Conservation (phyloP, 1,140 invertebrate species). For the Cydia pomonella region DNA sequence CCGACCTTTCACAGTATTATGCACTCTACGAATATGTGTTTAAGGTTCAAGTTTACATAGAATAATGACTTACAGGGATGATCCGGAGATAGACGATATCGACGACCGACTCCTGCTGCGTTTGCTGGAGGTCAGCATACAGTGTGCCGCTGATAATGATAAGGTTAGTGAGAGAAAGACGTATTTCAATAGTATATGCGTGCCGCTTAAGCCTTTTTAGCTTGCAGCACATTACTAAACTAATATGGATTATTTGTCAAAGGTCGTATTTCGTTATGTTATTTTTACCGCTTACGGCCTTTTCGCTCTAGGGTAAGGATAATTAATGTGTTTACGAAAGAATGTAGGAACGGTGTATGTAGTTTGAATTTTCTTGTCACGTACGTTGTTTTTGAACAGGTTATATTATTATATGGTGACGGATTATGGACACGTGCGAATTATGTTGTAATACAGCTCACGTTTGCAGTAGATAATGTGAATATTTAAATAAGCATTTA, state of each 20-base stretch:
- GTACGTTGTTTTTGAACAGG: not conserved
- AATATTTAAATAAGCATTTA: not conserved
- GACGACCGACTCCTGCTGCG: conserved; percentile 85
- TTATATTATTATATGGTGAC: not conserved
- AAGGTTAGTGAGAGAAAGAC: conserved; percentile 76
- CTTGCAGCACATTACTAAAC: conserved; percentile 29
- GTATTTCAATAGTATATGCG: not conserved
- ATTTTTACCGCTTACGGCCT: not conserved
- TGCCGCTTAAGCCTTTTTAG: not conserved
- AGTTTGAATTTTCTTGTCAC: not conserved
- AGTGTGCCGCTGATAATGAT: conserved; percentile 86
- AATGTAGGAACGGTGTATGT: not conserved
- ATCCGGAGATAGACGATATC: conserved; percentile 83
- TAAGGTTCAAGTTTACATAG: not conserved
- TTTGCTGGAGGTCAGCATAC: conserved; percentile 84
- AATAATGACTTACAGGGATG: conserved; percentile 67
- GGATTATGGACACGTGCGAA: conserved; percentile 10
- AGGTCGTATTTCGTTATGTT: not conserved
- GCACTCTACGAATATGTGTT: not conserved
- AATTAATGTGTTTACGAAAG: not conserved
- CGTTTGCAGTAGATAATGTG: not conserved
- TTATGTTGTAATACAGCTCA: not conserved
- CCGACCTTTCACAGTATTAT: not conserved
- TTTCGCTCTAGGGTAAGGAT: not conserved
- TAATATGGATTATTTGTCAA: conserved; percentile 9